These are phyloP conservation scores for Emydoidea blandingii DNA, from an alignment of 2,797 vertebrate species.

Conservation along the genomic window DNA sequence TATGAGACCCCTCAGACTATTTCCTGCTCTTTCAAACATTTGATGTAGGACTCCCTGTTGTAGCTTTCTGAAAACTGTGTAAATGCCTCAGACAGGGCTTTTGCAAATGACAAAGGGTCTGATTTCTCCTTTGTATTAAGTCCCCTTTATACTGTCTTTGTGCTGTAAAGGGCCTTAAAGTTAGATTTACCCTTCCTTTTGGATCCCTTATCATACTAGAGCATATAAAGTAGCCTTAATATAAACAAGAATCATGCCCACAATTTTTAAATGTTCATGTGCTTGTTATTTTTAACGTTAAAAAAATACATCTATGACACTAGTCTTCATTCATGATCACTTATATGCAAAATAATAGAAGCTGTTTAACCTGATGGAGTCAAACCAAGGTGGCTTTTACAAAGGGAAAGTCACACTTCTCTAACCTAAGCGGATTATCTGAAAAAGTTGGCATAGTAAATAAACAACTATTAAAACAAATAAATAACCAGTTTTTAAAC, in stretches of 20 bases:
- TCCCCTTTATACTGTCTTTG: background rate
- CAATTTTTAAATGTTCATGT: background rate
- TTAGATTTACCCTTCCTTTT: background rate
- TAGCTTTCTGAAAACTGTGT: background rate
- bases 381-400: background rate
- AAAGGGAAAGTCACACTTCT: background rate
- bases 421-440: background rate
- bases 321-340: background rate
- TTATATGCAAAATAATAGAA: background rate
- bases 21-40: background rate
- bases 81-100: background rate
- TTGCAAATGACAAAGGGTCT: background rate
- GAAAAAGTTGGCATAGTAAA: background rate
- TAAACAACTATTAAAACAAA: background rate
- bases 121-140: background rate
- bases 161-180: background rate
- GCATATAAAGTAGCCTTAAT: background rate
- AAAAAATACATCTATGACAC: background rate
- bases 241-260: background rate
- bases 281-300: background rate
- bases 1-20: background rate
- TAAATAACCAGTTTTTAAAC: background rate
- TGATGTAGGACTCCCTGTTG: background rate
- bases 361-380: background rate
- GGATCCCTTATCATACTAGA: background rate